Evolutionary conservation across 2,888 invertebrate genomes (phyloP).

Genomic region (Parnassius orleans): DNA sequence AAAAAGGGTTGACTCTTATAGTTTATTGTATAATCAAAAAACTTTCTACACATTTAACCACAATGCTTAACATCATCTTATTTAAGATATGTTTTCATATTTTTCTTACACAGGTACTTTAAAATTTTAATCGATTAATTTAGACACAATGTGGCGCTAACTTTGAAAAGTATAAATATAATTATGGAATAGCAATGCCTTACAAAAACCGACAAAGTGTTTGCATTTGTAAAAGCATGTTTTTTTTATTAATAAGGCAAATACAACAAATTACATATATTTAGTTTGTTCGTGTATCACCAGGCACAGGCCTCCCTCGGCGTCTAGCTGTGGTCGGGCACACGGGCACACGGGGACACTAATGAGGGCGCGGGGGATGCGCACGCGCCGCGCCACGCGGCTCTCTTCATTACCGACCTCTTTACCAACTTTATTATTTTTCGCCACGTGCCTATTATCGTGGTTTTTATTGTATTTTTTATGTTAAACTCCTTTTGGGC

Average conservation of each 20-base stretch:
- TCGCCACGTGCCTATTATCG: constrained; percentile 70
- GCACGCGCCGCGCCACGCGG: constrained; percentile 56
- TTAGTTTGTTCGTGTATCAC: constrained; percentile 9
- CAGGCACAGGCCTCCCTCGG: constrained; percentile 24
- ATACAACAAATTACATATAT: not conserved
- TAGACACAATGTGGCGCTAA: too few relatives aligned
- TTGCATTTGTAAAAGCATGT: too few relatives aligned
- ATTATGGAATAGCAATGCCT: too few relatives aligned
- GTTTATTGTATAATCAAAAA: too few relatives aligned
- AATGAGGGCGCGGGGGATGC: constrained; percentile 43
- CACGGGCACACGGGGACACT: constrained; percentile 27
- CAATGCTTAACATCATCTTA: too few relatives aligned
- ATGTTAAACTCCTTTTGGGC: constrained; percentile 44
- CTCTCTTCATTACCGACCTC: constrained; percentile 65
- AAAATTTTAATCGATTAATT: too few relatives aligned
- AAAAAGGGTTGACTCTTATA: not conserved
- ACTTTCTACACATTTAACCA: too few relatives aligned
- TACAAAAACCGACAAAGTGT: too few relatives aligned
- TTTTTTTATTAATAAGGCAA: not conserved
- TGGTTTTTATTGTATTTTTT: constrained; percentile 55
- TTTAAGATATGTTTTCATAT: too few relatives aligned
- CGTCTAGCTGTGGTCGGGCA: constrained; percentile 42
- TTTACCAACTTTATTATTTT: constrained; percentile 71
- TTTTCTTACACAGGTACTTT: too few relatives aligned
- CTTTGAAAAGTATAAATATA: too few relatives aligned